Percentiles rank a stretch among this genome's conserved stretches.
These are phyloP conservation scores for Sycophaga agraensis DNA, from an alignment of 1,140 invertebrate species.

Conservation along the genomic window DNA sequence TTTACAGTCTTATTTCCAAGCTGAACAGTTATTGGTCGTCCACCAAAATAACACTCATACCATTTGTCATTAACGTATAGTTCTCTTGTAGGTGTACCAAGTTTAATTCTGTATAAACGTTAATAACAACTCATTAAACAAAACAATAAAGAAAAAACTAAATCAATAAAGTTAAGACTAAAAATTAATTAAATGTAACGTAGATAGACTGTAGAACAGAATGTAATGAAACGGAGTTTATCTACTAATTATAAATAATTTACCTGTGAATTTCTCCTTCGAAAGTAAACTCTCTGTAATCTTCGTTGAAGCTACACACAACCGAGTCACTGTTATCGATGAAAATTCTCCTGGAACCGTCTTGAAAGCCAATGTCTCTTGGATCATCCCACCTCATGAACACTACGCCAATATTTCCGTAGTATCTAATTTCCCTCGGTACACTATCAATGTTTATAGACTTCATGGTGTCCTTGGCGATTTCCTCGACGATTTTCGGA, in stretches of 20 bases:
- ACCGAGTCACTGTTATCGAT: constrained; percentile 70
- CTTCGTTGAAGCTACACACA: constrained; percentile 69
- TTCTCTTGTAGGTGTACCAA: constrained; percentile 90
- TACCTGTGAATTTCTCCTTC: constrained; percentile 69
- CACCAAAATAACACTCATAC: constrained; percentile 91
- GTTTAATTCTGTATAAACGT: constrained; percentile 76
- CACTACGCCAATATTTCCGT: constrained; percentile 80
- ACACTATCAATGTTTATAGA: constrained; percentile 82
- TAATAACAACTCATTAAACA: too few relatives aligned
- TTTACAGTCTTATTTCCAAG: constrained; percentile 75
- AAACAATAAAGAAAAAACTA: too few relatives aligned
- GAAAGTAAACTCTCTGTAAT: constrained; percentile 71
- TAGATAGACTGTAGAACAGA: background rate
- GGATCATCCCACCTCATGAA: constrained; percentile 83
- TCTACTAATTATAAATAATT: constrained; percentile 1
- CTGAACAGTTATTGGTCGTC: constrained; percentile 78
- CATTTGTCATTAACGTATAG: constrained; percentile 85
- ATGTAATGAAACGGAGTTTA: too few relatives aligned
- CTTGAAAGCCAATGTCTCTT: constrained; percentile 79
- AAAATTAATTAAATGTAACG: background rate
- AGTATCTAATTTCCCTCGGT: constrained; percentile 81
- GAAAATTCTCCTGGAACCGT: constrained; percentile 64
- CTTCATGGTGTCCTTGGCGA: constrained; percentile 68
- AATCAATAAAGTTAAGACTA: background rate
- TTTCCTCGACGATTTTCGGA: constrained; percentile 62